These are phyloP conservation scores for Seira sanloemensis DNA, from an alignment of 2,888 invertebrate species.

Conservation along the genomic window DNA sequence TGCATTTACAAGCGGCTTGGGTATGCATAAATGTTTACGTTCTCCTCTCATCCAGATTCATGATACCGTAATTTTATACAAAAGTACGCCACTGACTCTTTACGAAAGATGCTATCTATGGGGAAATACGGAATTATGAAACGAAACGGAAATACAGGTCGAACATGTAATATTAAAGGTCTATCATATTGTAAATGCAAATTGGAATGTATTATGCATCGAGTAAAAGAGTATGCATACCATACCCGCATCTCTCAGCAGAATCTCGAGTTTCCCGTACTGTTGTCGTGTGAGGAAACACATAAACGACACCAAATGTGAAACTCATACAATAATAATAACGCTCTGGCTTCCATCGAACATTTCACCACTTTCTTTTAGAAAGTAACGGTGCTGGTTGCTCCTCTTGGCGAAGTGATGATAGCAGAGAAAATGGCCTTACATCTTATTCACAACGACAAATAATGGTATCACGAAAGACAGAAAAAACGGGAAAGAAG, in stretches of 20 bases:
- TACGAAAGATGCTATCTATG: too few relatives aligned
- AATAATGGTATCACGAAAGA: neutral
- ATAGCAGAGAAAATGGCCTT: slow-evolving; percentile 23
- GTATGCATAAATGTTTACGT: too few relatives aligned
- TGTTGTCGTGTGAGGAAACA: slow-evolving; percentile 8
- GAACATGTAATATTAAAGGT: slow-evolving; percentile 49
- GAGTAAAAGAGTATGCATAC: slow-evolving; percentile 53
- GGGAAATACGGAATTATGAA: neutral
- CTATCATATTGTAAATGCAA: slow-evolving; percentile 34
- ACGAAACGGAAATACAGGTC: slow-evolving; percentile 35
- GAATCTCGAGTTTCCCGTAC: slow-evolving; percentile 27
- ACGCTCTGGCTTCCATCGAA: neutral
- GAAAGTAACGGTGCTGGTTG: slow-evolving; percentile 1
- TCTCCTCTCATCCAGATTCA: too few relatives aligned
- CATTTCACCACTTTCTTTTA: neutral
- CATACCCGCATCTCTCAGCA: too few relatives aligned
- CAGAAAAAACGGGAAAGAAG: neutral
- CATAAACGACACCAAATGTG: slow-evolving; percentile 36
- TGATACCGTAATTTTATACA: neutral
- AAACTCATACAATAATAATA: neutral
- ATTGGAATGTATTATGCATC: slow-evolving; percentile 48
- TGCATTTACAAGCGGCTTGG: neutral
- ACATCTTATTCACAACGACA: slow-evolving; percentile 11
- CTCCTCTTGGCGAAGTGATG: slow-evolving; percentile 13
- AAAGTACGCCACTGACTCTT: too few relatives aligned